Base-by-base conservation (phyloP, 2,888 invertebrate genomes). In the Tuberolachnus salignus region DNA sequence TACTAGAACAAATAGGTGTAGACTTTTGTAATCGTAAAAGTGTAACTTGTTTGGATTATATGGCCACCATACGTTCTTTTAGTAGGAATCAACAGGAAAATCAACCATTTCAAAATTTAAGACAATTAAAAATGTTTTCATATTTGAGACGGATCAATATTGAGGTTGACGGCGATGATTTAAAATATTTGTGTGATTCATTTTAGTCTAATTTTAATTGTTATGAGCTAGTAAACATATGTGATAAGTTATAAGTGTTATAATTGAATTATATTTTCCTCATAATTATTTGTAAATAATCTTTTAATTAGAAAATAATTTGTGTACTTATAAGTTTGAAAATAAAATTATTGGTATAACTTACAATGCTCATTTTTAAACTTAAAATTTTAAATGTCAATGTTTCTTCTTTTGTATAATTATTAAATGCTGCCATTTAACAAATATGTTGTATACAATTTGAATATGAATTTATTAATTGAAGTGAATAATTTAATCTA, bases 41-140 rank as follows among this genome's bases (percentile, higher is more conserved):
- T 16, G 57, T 59, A 51, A 78, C 78, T 13, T 9, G 64, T 16
- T 75, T 59, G 3, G 94, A 94, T 86, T 93, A 92, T 84, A 89
- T 92, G 85, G 88, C 94, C 0, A 84, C 87, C 0, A 87, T 93
- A 82, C 88, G 94, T 49, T 85, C 88, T 19, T 91, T 94, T 78
- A 91, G 92, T 82, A 88, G 92, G 82, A 87, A 89, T 59, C 94
- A 94, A 84, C 88, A 88, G 82, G 83, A 83, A 16, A 89, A 91
- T 83, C 87, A 88, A 49, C 88, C 88, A 66, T 85, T 84, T 42
- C 90, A 88, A 83, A 86, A 84, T 1, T 92, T 92, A 84, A 88
- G 93, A 81, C 89, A 91, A 81, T 92, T 91, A 83, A 88, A 94
- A 80, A 94, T 92, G 86, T 92, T 91, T 85, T 92, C 92, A 85